Evolutionary conservation across 2,888 invertebrate genomes (phyloP), one percentile per base, ranked within the genome.

Genomic region (Neoaliturus tenellus): DNA sequence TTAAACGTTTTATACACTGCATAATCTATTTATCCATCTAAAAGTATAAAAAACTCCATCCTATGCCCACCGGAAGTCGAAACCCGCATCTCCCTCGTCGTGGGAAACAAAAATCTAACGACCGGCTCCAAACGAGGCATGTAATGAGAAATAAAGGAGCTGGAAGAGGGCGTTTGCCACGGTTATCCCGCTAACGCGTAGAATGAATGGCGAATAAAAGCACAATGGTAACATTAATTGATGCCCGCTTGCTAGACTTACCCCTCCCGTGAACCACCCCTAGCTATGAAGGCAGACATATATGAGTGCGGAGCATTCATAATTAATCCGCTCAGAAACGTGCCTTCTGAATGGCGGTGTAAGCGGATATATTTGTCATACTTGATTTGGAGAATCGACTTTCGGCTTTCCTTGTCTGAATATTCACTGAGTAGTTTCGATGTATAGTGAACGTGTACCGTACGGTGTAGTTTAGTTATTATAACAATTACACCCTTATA

Each of bases 171-270:
- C 1, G 10, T 23, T 71, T 35, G n/a, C 71, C 71, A 71, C 71
- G 71, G 71, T 41, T 4, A 39, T 71, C 39, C 23, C 41, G 71
- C 71, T 71, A 71, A 71, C 41, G 39, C 39, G 39, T 12, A n/a
- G 20, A 41, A 41, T 41, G 35, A 39, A 41, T 39, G 71, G 71
- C 39, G 71, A 71, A 39, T 71, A 71, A 71, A 62, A 71, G 39
- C 71, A 71, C 71, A 71, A 71, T 71, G 71, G 71, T 39, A 71
- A 71, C 71, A 71, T 71, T 35, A 71, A 39, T 71, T 71, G 71
- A 35, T 71, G 39, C 35, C 67, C 67, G 17, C 35, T 31, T 17
- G 35, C 35, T 5, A 17, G 17, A 5, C 17, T 4, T 6, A 4
- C 20, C 20, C 55, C 20, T 20, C 55, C 55, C 55, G 20, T 39